A percentile compares a stretch with the other conserved stretches of the same genome.
Conservation (phyloP, 2,797 vertebrate species). For the Masticophis lateralis region DNA sequence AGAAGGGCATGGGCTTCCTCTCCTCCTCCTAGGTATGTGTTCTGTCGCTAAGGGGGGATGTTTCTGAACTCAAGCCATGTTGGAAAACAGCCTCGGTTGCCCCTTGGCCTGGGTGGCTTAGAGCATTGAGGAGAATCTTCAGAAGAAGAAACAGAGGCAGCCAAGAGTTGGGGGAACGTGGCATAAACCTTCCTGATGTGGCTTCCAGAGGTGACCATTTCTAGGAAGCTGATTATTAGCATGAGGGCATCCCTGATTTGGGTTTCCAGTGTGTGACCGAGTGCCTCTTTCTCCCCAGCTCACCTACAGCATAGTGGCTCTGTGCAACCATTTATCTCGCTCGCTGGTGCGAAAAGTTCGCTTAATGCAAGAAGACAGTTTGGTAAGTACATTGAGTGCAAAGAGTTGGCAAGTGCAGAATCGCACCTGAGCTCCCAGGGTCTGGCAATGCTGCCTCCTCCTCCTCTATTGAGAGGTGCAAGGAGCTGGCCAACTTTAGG, state of each 20-base stretch:
- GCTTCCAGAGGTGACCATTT: too few relatives aligned
- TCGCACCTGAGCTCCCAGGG: neutral
- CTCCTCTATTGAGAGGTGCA: neutral
- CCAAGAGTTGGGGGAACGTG: too few relatives aligned
- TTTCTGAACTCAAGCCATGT: neutral
- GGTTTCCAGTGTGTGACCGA: neutral
- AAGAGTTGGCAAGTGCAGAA: too few relatives aligned
- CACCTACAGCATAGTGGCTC: conserved; percentile 85
- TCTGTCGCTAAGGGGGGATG: neutral
- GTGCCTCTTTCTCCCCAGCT: conserved; percentile 72
- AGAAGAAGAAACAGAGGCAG: neutral
- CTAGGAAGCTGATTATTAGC: too few relatives aligned
- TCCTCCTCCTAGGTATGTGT: neutral
- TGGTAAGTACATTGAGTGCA: conserved; percentile 64
- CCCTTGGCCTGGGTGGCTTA: neutral
- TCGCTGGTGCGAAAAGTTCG: conserved; percentile 82
- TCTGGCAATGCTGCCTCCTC: too few relatives aligned
- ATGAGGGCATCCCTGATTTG: neutral
- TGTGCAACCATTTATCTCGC: conserved; percentile 91
- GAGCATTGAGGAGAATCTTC: neutral
- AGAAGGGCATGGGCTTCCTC: neutral
- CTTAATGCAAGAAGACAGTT: conserved; percentile 63
- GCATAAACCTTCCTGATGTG: neutral
- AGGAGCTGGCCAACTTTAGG: neutral
- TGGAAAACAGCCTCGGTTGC: neutral